phyloP scores from a whole-genome alignment of 2,888 invertebrate species.

The Drosophila picticornis region DNA sequence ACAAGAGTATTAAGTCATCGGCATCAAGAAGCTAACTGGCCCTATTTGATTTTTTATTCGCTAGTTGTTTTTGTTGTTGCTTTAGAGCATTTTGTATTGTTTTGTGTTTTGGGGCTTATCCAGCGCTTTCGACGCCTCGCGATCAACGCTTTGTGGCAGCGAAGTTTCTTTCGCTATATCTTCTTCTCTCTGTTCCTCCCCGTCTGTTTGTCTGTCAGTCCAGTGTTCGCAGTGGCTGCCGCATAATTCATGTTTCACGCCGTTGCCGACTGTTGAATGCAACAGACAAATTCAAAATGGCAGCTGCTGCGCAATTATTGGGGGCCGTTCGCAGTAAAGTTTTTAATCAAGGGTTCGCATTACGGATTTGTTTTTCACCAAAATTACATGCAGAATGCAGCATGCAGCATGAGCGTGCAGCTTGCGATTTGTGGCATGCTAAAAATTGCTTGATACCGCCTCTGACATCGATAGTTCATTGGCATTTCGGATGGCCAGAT shows the following conservation, averaged over 20 bases:
- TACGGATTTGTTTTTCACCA: slow-evolving; percentile 48
- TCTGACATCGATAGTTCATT: slow-evolving; percentile 46
- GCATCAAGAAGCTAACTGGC: neutral
- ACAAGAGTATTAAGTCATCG: neutral
- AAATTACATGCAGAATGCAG: slow-evolving; percentile 59
- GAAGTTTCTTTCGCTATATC: slow-evolving; percentile 7
- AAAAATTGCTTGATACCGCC: slow-evolving; percentile 29
- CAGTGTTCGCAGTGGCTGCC: slow-evolving; percentile 27
- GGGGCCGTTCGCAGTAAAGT: slow-evolving; percentile 11
- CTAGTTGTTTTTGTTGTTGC: slow-evolving; percentile 22
- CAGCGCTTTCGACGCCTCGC: slow-evolving; percentile 76
- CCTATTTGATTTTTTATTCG: slow-evolving; percentile 18
- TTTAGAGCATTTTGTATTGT: slow-evolving; percentile 74
- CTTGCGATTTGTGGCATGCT: slow-evolving; percentile 59
- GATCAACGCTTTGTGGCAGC: slow-evolving; percentile 55
- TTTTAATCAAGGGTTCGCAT: slow-evolving; percentile 69
- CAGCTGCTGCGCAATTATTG: slow-evolving; percentile 59
- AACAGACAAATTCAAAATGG: slow-evolving; percentile 69
- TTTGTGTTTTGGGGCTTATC: slow-evolving; percentile 77
- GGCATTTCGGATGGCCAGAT: slow-evolving; percentile 35
- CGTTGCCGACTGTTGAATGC: slow-evolving; percentile 38
- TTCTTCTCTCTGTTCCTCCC: neutral
- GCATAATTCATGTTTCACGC: slow-evolving; percentile 80
- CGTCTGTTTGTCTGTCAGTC: neutral
- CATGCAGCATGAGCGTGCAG: slow-evolving; percentile 28